phyloP scores from a whole-genome alignment of 2,797 vertebrate genomes.

The Alectoris magna region DNA sequence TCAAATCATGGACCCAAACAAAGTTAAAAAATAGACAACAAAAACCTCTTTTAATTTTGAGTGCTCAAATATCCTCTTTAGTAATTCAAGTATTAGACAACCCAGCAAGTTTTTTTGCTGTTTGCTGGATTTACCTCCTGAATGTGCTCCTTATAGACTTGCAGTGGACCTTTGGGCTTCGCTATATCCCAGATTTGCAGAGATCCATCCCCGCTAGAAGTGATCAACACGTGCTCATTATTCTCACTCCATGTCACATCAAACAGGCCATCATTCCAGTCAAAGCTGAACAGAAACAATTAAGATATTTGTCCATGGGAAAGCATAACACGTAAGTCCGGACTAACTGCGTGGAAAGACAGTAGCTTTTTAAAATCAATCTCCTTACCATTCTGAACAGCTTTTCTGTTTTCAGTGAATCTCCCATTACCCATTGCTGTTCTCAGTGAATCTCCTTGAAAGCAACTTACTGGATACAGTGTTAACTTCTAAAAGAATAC shows the following conservation, averaged over 20 bases:
- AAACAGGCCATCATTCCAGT: slow-evolving; percentile 94
- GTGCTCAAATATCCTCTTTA: not conserved
- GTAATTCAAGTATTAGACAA: not conserved
- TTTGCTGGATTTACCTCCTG: slow-evolving; percentile 85
- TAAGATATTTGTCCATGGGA: not conserved
- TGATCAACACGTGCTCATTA: slow-evolving; percentile 91
- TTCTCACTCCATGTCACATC: slow-evolving; percentile 95
- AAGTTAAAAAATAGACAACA: not conserved
- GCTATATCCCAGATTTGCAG: slow-evolving; percentile 94
- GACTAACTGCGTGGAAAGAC: not conserved
- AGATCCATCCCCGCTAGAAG: slow-evolving; percentile 93
- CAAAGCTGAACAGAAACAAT: slow-evolving; percentile 82
- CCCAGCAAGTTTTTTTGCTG: not conserved
- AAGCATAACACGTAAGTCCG: rapidly evolving
- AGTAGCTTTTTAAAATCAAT: not conserved
- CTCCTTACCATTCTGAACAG: not conserved
- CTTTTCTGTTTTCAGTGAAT: not conserved
- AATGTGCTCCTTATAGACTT: slow-evolving; percentile 89
- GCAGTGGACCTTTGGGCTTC: slow-evolving; percentile 85
- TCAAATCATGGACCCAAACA: not conserved
- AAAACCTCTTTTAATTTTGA: not conserved
- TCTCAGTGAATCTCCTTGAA: not conserved
- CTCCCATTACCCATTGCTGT: not conserved
- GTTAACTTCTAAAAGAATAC: not conserved
- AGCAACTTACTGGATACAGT: not conserved